These are phyloP conservation scores for Ischnus inquisitorius DNA, from an alignment of 2,888 invertebrate species.

Conservation along the genomic window DNA sequence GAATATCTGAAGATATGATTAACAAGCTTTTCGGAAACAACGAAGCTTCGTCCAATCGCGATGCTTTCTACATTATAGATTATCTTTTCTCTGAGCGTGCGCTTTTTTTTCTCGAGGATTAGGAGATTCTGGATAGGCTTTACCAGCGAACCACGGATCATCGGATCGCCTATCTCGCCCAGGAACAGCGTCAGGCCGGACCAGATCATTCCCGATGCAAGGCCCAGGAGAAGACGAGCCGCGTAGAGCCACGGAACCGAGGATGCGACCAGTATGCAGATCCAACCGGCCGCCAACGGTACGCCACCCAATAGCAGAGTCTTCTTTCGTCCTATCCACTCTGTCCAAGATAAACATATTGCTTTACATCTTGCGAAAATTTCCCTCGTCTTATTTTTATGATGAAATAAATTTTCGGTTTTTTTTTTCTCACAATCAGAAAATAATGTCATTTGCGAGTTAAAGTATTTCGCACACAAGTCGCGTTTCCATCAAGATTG, in stretches of 20 bases:
- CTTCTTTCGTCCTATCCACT: constrained; percentile 80
- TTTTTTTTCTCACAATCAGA: too few species aligned
- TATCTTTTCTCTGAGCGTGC: neutral
- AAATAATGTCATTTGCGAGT: too few species aligned
- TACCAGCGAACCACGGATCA: constrained; percentile 83
- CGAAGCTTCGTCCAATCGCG: constrained; percentile 4
- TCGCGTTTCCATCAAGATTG: too few species aligned
- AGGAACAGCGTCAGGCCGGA: constrained; percentile 79
- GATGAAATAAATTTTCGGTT: too few species aligned
- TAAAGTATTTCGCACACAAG: too few species aligned
- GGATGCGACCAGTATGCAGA: constrained; percentile 78
- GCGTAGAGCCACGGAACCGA: constrained; percentile 80
- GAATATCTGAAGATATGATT: constrained; percentile 77
- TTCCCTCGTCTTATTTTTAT: neutral
- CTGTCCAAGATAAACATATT: constrained; percentile 68
- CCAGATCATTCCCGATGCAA: constrained; percentile 82
- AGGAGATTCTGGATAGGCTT: constrained; percentile 35
- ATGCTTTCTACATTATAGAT: neutral
- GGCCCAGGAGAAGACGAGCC: constrained; percentile 78
- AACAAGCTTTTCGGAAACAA: constrained; percentile 31
- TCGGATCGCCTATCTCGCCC: constrained; percentile 82
- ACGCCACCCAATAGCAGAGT: constrained; percentile 77
- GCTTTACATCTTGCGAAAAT: neutral
- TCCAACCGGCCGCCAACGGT: constrained; percentile 80
- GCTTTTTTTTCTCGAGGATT: constrained; percentile 4